A percentile compares a stretch with the other conserved stretches of the same genome.
Evolutionary conservation across 2,888 invertebrate species (phyloP).

Genomic region (Aleiodes leptofemur): DNA sequence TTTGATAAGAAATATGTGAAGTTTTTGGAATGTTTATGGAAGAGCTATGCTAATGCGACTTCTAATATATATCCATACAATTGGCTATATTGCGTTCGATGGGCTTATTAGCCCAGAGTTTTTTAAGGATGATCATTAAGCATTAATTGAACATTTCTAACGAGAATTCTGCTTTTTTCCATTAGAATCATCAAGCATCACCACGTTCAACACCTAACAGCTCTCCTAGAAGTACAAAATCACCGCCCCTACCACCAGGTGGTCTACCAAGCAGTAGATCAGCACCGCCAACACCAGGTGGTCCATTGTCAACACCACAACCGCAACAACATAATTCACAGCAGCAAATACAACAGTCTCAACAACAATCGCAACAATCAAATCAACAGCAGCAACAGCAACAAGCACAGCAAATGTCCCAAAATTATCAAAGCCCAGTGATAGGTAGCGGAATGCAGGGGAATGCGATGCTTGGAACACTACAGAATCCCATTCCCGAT

Average conservation of each 20-base stretch:
- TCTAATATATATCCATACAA: too few species aligned
- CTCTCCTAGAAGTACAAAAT: conserved; percentile 90
- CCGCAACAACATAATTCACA: conserved; percentile 64
- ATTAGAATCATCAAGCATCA: conserved; percentile 88
- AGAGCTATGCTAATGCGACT: too few species aligned
- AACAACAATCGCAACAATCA: conserved; percentile 63
- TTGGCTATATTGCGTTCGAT: too few species aligned
- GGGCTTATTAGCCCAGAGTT: too few species aligned
- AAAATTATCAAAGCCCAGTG: conserved; percentile 71
- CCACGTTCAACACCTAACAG: conserved; percentile 92
- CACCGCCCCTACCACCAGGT: conserved; percentile 85
- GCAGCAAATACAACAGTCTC: conserved; percentile 65
- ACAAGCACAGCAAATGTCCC: conserved; percentile 67
- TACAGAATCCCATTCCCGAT: conserved; percentile 75
- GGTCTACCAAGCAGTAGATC: conserved; percentile 74
- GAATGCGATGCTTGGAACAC: conserved; percentile 69
- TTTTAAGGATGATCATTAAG: too few species aligned
- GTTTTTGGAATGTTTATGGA: too few species aligned
- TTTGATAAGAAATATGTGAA: too few species aligned
- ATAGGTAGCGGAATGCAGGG: conserved; percentile 65
- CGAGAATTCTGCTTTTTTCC: conserved; percentile 41
- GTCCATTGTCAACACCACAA: conserved; percentile 67
- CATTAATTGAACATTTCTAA: background rate
- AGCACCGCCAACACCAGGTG: conserved; percentile 77
- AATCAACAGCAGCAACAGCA: conserved; percentile 63